Percentiles rank a stretch among this genome's conserved stretches.
phyloP scores from a whole-genome alignment of 2,113 vertebrate genomes.

The Dromiciops gliroides region DNA sequence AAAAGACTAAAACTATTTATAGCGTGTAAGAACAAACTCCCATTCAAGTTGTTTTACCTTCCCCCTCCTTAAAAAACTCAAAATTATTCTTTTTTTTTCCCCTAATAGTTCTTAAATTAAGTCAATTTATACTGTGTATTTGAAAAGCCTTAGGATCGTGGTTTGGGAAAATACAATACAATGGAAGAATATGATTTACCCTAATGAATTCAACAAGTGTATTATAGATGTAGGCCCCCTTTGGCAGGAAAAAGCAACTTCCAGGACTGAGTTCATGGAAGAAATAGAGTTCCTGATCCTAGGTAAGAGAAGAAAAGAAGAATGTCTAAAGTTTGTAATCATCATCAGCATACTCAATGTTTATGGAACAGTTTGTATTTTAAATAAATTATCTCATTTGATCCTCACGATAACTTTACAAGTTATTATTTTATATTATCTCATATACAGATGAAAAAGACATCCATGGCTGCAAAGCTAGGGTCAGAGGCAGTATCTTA shows the following conservation, averaged over 20 bases:
- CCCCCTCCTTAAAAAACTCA: background rate
- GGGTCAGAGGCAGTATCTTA: background rate
- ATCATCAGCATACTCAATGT: background rate
- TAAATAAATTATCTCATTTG: background rate
- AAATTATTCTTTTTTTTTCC: conserved; percentile 5
- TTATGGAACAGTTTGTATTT: background rate
- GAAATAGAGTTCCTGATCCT: conserved; percentile 99
- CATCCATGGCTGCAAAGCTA: background rate
- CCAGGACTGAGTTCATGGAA: conserved; percentile 99
- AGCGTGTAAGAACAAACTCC: background rate
- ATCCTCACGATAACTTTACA: background rate
- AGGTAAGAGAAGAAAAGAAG: conserved; percentile 45
- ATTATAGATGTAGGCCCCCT: conserved; percentile 97
- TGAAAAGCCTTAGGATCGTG: background rate
- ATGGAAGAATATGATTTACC: conserved; percentile 84
- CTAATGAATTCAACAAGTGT: conserved; percentile 93
- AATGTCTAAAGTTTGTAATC: background rate
- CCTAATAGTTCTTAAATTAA: conserved; percentile 30
- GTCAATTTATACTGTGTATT: background rate
- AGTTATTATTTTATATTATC: background rate
- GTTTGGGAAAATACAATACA: background rate
- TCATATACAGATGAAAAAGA: background rate
- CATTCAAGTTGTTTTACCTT: background rate
- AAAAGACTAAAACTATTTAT: background rate
- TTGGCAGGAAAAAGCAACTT: conserved; percentile 98